Base-by-base conservation (phyloP, 2,113 vertebrate genomes). In the Paramormyrops kingsleyae region DNA sequence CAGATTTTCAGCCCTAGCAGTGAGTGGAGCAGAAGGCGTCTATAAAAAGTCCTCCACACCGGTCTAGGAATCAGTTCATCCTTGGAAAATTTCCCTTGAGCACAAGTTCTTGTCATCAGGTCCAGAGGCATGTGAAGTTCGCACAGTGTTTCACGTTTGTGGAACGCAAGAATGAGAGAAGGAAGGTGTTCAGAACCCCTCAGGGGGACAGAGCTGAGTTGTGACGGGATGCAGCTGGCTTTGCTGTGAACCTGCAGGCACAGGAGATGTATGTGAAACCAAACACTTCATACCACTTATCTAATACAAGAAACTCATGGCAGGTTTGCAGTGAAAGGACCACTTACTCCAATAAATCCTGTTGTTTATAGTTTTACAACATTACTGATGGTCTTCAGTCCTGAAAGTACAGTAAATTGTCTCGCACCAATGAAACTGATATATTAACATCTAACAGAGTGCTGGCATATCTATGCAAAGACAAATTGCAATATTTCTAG, bases 281-380 rank as follows among this genome's bases (percentile, higher is more conserved):
- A 56, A 92, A 94, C 93, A 92, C 91, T 62, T 92, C 90, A 93
- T 93, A 91, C 91, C 93, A 94, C 88, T 90, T 53, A 39, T 90
- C 89, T 93, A 91, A 93, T 95, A 93, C 93, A 94, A 95, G 91
- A 93, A 93, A 91, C 90, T 77, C 92, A 94, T 91, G 94, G 93
- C 93, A 93, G 91, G 91, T 91, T 95, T 92, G 91, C 90, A 90
- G 12, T 95, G 94, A 95, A 94, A 92, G 89, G 91, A 92, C 89
- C 88, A 90, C 92, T 93, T 90, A 88, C 89, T 92, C 90, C 87
- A 90, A 94, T 94, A 92, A 93, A 93, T 93, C 92, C 88, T 86
- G 90, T 90, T 95, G 92, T 95, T 95, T 93, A 94, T 89, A 91
- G 91, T 91, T 62, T 90, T 90, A 89, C 91, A 90, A 87, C 93